These are phyloP conservation scores for Clanis bilineata DNA, from an alignment of 2,888 invertebrate genomes.

Conservation along the genomic window DNA sequence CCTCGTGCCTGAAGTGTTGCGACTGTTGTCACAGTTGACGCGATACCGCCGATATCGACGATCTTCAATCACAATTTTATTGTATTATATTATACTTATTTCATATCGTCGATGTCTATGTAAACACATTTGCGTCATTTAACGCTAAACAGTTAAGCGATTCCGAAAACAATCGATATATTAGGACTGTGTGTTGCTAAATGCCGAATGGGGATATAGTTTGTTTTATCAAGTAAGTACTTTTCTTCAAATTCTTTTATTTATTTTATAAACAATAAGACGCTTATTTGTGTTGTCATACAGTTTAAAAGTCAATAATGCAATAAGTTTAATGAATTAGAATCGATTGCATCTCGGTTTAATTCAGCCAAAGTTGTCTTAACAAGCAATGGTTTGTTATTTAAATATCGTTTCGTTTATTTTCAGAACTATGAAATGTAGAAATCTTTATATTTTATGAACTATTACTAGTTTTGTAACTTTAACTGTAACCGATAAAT, in stretches of 20 bases:
- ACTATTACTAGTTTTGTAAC: too few species aligned
- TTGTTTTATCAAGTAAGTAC: constrained; percentile 10
- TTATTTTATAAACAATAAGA: not conserved
- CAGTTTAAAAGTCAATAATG: too few species aligned
- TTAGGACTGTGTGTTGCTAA: constrained; percentile 33
- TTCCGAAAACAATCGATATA: constrained; percentile 28
- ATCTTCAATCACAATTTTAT: constrained; percentile 47
- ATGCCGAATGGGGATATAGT: constrained; percentile 20
- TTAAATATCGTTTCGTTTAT: too few species aligned
- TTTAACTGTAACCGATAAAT: too few species aligned
- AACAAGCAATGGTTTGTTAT: too few species aligned
- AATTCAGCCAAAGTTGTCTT: too few species aligned
- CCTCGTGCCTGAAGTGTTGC: constrained; percentile 55
- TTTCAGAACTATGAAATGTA: too few species aligned
- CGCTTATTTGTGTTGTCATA: not conserved
- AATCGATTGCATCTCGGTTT: too few species aligned
- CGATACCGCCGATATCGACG: constrained; percentile 48
- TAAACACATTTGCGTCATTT: constrained; percentile 41
- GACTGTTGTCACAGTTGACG: constrained; percentile 33
- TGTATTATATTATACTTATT: constrained; percentile 41
- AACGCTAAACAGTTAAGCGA: constrained; percentile 34
- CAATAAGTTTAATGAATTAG: too few species aligned
- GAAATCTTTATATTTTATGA: too few species aligned
- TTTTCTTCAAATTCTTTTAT: not conserved
- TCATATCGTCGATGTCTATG: constrained; percentile 40